These are phyloP conservation scores for Campoplex nolae DNA, from an alignment of 2,888 invertebrate species.

Conservation along the genomic window DNA sequence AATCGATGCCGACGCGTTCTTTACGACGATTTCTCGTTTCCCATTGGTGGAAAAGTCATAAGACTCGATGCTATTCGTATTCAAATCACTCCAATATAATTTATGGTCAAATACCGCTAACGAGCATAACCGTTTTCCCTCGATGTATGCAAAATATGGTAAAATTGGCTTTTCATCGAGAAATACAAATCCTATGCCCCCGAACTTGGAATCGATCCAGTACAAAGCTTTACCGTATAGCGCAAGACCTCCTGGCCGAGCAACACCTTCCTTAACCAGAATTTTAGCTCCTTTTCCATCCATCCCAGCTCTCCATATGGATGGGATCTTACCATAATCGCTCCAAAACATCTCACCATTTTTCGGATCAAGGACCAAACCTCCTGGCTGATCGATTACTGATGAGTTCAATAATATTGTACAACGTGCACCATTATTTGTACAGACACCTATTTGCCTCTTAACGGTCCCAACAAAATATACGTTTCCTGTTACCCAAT, in stretches of 20 bases:
- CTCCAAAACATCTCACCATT: conserved; percentile 2
- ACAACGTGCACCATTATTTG: not conserved
- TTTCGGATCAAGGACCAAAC: not conserved
- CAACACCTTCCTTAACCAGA: not conserved
- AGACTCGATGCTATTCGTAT: not conserved
- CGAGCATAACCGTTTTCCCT: not conserved
- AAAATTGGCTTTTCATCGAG: not conserved
- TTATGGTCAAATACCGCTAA: not conserved
- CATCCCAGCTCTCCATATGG: not conserved
- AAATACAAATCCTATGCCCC: not conserved
- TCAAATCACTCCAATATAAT: not conserved
- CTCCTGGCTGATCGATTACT: not conserved
- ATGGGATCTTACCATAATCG: not conserved
- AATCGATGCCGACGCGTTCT: not conserved
- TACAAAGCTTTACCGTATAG: not conserved
- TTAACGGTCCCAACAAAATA: not conserved
- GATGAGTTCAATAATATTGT: not conserved
- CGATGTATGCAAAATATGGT: too few relatives aligned
- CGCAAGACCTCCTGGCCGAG: not conserved
- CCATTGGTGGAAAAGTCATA: not conserved
- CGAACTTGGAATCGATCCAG: not conserved
- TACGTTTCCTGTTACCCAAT: conserved; percentile 4
- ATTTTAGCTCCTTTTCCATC: not conserved
- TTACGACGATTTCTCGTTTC: not conserved
- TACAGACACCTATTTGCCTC: conserved; percentile 3